phyloP scores from a whole-genome alignment of 2,888 invertebrate species.

The Penaeus monodon region DNA sequence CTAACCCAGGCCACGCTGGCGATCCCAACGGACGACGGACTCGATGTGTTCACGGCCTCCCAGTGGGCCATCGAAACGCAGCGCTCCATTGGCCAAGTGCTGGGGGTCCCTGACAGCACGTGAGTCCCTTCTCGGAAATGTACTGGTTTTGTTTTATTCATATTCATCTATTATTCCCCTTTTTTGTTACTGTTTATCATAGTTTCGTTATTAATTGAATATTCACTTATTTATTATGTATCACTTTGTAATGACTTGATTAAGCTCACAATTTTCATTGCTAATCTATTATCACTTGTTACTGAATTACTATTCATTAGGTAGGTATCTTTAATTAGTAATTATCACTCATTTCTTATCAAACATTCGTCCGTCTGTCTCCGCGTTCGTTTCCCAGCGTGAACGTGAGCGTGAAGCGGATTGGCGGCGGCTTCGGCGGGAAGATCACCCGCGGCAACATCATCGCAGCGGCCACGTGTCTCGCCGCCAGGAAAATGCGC shows the following conservation, averaged over 20 bases:
- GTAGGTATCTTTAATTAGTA: too few relatives aligned
- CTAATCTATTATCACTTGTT: too few relatives aligned
- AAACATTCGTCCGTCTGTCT: too few relatives aligned
- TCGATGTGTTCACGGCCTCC: constrained; percentile 74
- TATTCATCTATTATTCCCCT: too few relatives aligned
- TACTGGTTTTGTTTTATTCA: background rate
- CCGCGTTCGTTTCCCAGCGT: constrained; percentile 74
- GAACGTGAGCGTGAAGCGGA: constrained; percentile 79
- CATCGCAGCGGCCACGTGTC: constrained; percentile 77
- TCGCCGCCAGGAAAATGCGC: constrained; percentile 78
- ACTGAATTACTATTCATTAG: too few relatives aligned
- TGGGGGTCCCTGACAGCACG: constrained; percentile 28
- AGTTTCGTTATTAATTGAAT: too few relatives aligned
- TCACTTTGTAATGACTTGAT: too few relatives aligned
- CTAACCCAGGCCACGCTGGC: constrained; percentile 75
- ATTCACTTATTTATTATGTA: too few relatives aligned
- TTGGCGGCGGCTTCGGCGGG: constrained; percentile 85
- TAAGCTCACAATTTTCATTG: too few relatives aligned
- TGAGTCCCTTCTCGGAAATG: background rate
- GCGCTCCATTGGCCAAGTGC: constrained; percentile 42
- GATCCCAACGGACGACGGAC: constrained; percentile 80
- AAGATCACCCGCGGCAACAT: constrained; percentile 78
- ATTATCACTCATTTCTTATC: too few relatives aligned
- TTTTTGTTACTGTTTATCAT: too few relatives aligned
- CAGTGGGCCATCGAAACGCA: constrained; percentile 44